phyloP scores from a whole-genome alignment of 1,140 invertebrate genomes.

The Eufriesea mexicana region DNA sequence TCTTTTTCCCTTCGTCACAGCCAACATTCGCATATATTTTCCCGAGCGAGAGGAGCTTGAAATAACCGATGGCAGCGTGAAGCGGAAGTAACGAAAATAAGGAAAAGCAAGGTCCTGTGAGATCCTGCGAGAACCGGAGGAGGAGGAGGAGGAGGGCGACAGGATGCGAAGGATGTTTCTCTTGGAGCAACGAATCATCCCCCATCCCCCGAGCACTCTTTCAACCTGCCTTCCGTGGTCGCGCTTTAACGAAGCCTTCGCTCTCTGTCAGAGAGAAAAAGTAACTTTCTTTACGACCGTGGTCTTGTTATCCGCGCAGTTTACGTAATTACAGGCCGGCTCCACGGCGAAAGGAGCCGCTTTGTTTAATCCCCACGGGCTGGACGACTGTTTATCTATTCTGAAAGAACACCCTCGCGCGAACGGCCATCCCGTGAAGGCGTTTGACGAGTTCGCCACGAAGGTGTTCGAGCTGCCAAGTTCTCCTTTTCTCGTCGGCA shows the following conservation, averaged over 20 bases:
- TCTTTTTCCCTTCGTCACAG: background rate
- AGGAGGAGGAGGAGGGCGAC: background rate
- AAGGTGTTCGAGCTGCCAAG: constrained; percentile 6
- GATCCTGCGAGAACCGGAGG: background rate
- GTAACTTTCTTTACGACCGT: constrained; percentile 31
- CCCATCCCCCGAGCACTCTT: background rate
- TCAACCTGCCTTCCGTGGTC: background rate
- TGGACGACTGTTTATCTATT: constrained; percentile 35
- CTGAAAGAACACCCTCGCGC: constrained; percentile 16
- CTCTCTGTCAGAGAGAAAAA: background rate
- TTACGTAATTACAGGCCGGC: constrained; percentile 43
- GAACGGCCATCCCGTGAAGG: constrained; percentile 22
- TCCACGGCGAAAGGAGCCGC: background rate
- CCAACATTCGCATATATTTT: background rate
- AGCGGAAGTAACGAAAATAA: constrained; percentile 7
- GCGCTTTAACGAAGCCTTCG: constrained; percentile 40
- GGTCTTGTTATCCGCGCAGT: constrained; percentile 44
- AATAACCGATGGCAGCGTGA: constrained; percentile 9
- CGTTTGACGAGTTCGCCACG: constrained; percentile 27
- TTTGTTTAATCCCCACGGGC: constrained; percentile 8
- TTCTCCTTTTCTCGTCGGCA: background rate
- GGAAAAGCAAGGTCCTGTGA: background rate
- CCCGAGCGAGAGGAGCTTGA: background rate
- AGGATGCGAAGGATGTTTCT: constrained; percentile 12
- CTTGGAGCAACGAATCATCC: background rate